Conservation (phyloP, 1,140 invertebrate species). For the Phenacoccus solenopsis region DNA sequence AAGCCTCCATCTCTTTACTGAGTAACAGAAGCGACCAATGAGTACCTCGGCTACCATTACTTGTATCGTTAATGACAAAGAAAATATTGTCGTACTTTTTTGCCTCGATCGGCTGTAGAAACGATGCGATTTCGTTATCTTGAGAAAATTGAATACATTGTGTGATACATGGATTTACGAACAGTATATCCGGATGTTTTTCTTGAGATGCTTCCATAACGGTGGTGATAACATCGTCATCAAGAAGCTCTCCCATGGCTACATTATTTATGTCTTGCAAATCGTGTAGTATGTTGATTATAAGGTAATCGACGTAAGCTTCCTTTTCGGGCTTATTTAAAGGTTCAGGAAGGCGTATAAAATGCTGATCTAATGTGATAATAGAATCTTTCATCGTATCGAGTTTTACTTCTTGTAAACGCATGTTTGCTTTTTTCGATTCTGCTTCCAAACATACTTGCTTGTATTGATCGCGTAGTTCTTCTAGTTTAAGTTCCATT, state of each 20-base stretch:
- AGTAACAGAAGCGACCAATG: background rate
- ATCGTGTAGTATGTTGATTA: background rate
- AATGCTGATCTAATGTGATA: background rate
- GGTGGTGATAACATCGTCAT: constrained; percentile 1
- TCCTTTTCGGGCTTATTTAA: background rate
- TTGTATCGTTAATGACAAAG: background rate
- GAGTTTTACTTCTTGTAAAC: background rate
- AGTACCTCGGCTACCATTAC: constrained; percentile 4
- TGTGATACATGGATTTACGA: constrained; percentile 7
- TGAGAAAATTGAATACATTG: background rate
- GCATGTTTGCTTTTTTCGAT: background rate
- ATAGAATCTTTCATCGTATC: background rate
- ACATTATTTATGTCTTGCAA: constrained; percentile 11
- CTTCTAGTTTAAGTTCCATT: background rate
- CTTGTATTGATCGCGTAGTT: background rate
- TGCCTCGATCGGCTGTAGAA: background rate
- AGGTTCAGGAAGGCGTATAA: background rate
- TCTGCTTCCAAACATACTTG: constrained; percentile 2
- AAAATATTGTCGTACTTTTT: constrained; percentile 5
- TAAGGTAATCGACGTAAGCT: background rate
- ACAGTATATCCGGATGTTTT: background rate
- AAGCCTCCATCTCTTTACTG: background rate
- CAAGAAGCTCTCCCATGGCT: background rate
- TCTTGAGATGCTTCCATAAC: constrained; percentile 5
- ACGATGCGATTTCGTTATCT: background rate